A percentile compares a stretch with the other conserved stretches of the same genome.
These are phyloP conservation scores for Portunus trituberculatus DNA, from an alignment of 1,140 invertebrate species.

Conservation along the genomic window DNA sequence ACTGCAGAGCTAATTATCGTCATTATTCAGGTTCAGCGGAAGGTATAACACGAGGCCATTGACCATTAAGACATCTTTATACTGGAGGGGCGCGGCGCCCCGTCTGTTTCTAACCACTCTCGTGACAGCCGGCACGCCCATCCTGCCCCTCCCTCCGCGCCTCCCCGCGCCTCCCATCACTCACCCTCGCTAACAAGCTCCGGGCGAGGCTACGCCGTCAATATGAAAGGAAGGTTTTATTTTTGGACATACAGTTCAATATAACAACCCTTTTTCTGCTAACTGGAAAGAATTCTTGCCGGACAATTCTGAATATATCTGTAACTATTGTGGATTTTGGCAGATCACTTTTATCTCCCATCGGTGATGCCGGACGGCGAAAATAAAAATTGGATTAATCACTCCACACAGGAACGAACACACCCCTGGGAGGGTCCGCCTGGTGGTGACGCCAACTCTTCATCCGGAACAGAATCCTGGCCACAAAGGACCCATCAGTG, in stretches of 20 bases:
- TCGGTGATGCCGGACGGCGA: constrained; percentile 4
- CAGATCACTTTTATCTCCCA: not conserved
- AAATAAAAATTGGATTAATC: constrained; percentile 6
- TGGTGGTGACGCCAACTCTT: constrained; percentile 39
- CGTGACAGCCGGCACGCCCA: not conserved
- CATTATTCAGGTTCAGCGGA: not conserved
- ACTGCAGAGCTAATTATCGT: not conserved
- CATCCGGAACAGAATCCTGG: constrained; percentile 62
- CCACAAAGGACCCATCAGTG: constrained; percentile 64
- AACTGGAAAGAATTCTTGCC: not conserved
- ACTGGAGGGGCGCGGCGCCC: not conserved
- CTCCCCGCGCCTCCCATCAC: not conserved
- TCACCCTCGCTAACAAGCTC: not conserved
- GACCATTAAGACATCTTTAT: constrained; percentile 6
- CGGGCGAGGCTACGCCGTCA: not conserved
- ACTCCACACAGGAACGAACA: constrained; percentile 5
- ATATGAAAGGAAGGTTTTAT: not conserved
- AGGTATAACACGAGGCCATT: not conserved
- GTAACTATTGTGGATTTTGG: not conserved
- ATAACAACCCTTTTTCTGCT: constrained; percentile 10
- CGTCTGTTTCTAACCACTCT: not conserved
- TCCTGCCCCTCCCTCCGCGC: not conserved
- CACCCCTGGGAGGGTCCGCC: constrained; percentile 27
- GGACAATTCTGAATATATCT: constrained; percentile 2
- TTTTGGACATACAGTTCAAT: constrained; percentile 9